These are phyloP conservation scores for Sula dactylatra DNA, from an alignment of 2,113 vertebrate species.

Conservation along the genomic window DNA sequence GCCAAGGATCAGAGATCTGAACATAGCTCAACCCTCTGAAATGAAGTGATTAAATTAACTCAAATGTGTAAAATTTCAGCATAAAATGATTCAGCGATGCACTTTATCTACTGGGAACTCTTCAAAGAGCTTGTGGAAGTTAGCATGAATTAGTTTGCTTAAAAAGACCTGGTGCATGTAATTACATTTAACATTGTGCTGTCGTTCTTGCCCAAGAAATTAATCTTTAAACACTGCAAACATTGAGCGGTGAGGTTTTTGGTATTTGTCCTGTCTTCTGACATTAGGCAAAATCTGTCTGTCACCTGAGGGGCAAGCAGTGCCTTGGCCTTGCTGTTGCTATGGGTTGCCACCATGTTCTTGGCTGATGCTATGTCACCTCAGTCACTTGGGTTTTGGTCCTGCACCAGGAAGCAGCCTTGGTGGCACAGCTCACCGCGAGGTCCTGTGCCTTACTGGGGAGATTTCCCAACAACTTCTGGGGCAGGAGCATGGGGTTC, in stretches of 20 bases:
- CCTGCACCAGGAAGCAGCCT: neutral
- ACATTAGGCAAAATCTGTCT: fast-evolving
- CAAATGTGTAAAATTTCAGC: neutral
- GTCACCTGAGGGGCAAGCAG: neutral
- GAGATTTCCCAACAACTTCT: fast-evolving
- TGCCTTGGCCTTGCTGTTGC: fast-evolving
- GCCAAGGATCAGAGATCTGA: neutral
- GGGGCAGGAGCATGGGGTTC: neutral
- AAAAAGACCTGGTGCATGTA: neutral
- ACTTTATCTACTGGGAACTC: neutral
- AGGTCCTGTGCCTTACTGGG: fast-evolving
- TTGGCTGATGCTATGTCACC: neutral
- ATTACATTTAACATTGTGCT: neutral
- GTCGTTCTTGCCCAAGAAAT: neutral
- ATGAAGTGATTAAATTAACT: neutral
- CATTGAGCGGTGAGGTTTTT: fast-evolving
- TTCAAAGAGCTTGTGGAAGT: neutral
- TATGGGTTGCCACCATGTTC: fast-evolving
- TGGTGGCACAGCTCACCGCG: fast-evolving
- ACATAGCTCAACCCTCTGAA: neutral
- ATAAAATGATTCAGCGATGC: neutral
- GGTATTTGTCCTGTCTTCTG: neutral
- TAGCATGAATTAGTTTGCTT: neutral
- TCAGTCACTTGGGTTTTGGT: fast-evolving
- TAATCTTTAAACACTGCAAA: neutral